These are phyloP conservation scores for Sylvilagus floridanus DNA, from an alignment of 2,797 vertebrate genomes.

Conservation along the genomic window DNA sequence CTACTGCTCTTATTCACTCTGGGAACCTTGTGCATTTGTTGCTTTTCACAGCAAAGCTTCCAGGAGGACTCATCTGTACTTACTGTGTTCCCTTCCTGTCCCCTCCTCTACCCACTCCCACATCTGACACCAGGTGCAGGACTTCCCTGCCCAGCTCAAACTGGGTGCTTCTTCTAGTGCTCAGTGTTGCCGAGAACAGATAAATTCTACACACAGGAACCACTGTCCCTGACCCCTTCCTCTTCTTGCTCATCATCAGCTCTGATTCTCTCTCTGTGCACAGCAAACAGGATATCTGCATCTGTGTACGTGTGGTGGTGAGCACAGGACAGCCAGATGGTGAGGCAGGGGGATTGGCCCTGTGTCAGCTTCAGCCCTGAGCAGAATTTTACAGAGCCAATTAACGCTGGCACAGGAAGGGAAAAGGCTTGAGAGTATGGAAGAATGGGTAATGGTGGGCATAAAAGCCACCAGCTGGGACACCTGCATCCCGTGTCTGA, in stretches of 20 bases:
- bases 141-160: neutral
- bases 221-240: neutral
- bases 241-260: neutral
- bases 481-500: no score
- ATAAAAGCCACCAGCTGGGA: neutral
- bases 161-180: neutral
- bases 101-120: neutral
- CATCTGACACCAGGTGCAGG: neutral
- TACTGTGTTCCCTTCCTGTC: neutral
- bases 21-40: neutral
- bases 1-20: neutral
- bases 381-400: conserved; percentile 10
- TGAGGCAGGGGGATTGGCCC: neutral
- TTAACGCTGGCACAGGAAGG: neutral
- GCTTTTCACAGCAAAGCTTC: neutral
- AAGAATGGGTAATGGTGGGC: neutral
- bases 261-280: neutral
- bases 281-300: neutral
- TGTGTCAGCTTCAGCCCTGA: neutral
- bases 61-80: neutral
- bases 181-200: neutral
- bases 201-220: neutral
- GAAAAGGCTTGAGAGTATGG: neutral
- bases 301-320: neutral
- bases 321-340: neutral